A percentile compares a stretch with the other conserved stretches of the same genome.
Evolutionary conservation across 2,797 vertebrate species (phyloP).

Genomic region (Chloroceryle inda): DNA sequence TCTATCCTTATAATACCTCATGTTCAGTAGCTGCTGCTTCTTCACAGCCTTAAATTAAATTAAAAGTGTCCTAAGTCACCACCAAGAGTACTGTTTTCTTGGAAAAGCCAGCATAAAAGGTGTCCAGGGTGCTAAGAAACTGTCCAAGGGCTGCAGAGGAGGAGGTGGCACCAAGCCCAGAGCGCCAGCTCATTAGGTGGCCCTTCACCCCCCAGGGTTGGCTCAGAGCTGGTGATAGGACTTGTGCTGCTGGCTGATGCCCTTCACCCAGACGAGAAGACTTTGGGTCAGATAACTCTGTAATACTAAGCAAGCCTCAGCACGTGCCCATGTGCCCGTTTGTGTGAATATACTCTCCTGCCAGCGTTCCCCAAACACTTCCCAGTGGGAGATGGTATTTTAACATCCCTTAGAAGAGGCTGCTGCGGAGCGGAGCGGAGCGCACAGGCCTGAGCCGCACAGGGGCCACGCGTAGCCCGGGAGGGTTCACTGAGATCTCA

Average conservation of each 20-base stretch:
- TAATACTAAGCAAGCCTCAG: neutral
- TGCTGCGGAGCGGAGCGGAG: neutral
- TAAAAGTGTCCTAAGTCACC: neutral
- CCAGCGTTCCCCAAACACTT: neutral
- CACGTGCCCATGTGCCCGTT: rapidly evolving
- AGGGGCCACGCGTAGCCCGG: too few relatives aligned
- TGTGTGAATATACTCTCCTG: neutral
- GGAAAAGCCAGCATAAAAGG: neutral
- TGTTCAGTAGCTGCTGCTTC: neutral
- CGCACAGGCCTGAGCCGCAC: rapidly evolving
- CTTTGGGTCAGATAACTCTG: neutral
- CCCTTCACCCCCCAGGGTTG: neutral
- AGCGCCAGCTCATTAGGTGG: neutral
- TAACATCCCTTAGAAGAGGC: neutral
- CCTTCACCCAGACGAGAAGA: neutral
- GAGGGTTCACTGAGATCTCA: neutral
- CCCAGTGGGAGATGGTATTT: neutral
- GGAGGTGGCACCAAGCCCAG: neutral
- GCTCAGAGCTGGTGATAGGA: neutral
- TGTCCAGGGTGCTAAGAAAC: neutral
- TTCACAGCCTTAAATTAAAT: neutral
- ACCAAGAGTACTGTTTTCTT: neutral
- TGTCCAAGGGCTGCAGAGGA: neutral
- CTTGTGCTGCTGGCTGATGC: neutral
- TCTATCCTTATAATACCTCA: neutral